Base-by-base conservation (phyloP, 2,797 vertebrate species). In the Nothura maculosa region DNA sequence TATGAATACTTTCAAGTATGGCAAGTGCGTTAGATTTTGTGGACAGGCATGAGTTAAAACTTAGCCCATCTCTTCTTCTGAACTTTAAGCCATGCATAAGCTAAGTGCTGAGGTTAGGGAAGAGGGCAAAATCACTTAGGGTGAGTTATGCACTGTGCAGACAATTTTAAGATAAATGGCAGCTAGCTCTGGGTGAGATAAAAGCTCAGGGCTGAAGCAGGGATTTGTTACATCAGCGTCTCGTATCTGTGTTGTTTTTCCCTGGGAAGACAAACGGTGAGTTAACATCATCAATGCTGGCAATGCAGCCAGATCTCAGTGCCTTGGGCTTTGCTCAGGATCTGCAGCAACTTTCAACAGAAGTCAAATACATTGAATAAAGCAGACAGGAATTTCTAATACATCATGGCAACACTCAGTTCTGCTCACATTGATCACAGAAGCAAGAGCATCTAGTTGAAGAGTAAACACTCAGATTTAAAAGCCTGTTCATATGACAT, bases 361-460 rank as follows among this genome's bases (percentile, higher is more conserved):
- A 79, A 87, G 50, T 57, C 57, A 36, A 45, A 52, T 54, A 42
- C 22, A 20, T 43, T 74, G 57, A 45, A 8, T 34, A 74, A 58
- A 47, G 20, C 25, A 19, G 0, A 0, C 50, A 58, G 57, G 32
- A 81, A 45, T 76, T 70, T 81, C 57, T 21, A 47, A 38, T 2
- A 0, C 68, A 30, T 38, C 0, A 0, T 43, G 52, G 57, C 0
- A 1, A 45, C 19, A 18, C 12, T 0, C 4, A 69, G 48, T 43
- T 58, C 63, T 42, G 20, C 38, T 64, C 43, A n/a, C 6, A 4
- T 3, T 9, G 34, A 11, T 24, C 48, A 14, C 14, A 3, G 28
- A 27, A 19, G 42, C 55, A 17, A 24, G 40, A 55, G 40, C 10
- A 12, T 10, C 18, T 30, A 43, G 52, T 27, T 73, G 69, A 55